phyloP scores from a whole-genome alignment of 1,140 invertebrate species.

The Paramacrobiotus metropolitanus region DNA sequence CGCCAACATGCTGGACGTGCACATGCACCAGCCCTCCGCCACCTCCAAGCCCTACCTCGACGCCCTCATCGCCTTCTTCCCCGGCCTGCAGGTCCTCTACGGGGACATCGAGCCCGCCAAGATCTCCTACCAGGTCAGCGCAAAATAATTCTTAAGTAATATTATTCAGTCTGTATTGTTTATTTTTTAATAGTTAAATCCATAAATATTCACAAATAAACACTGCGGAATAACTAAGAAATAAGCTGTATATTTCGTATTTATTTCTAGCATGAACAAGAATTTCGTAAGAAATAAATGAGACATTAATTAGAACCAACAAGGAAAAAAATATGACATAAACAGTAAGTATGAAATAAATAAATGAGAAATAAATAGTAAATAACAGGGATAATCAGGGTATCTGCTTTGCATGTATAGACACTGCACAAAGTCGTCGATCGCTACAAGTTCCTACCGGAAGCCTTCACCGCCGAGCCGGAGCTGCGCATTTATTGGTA shows the following conservation, averaged over 20 bases:
- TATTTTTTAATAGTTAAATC: too few relatives aligned
- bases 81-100: conserved; percentile 57
- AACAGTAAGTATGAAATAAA: too few relatives aligned
- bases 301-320: too few relatives aligned
- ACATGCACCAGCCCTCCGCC: conserved; percentile 88
- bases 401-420: too few relatives aligned
- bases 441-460: conserved; percentile 86
- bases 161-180: conserved; percentile 5
- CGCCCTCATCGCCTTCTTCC: conserved; percentile 87
- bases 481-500: conserved; percentile 68
- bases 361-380: too few relatives aligned
- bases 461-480: conserved; percentile 84
- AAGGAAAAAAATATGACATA: too few relatives aligned
- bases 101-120: conserved; percentile 22
- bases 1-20: conserved; percentile 83
- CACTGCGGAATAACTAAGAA: too few relatives aligned
- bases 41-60: conserved; percentile 94
- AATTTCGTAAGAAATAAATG: too few relatives aligned
- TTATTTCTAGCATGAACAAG: too few relatives aligned
- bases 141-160: not conserved
- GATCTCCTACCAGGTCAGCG: conserved; percentile 15
- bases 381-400: too few relatives aligned
- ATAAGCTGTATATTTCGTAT: too few relatives aligned
- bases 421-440: conserved; percentile 81
- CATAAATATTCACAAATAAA: too few relatives aligned